phyloP scores from a whole-genome alignment of 2,797 vertebrate genomes.

The Danio albolineatus region DNA sequence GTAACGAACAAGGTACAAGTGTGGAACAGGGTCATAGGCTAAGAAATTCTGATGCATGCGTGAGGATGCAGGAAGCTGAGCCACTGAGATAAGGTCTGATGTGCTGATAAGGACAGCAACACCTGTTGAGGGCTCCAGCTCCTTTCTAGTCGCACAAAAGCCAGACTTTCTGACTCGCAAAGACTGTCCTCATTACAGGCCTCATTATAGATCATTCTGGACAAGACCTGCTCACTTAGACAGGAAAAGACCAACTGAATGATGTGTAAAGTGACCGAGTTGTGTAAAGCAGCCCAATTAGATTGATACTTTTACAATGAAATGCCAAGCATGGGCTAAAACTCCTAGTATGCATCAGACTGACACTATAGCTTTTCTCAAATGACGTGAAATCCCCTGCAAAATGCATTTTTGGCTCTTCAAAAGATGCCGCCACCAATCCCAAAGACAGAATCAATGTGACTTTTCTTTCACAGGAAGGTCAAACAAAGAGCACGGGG shows the following conservation, averaged over 20 bases:
- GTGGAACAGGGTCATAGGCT: slow-evolving; percentile 73
- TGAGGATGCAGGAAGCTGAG: slow-evolving; percentile 81
- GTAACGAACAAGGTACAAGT: slow-evolving; percentile 13
- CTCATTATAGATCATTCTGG: not conserved
- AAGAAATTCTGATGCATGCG: slow-evolving; percentile 77
- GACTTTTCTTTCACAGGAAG: slow-evolving; percentile 62
- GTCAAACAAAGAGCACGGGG: slow-evolving; percentile 59
- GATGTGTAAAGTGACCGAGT: not conserved
- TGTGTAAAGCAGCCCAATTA: not conserved
- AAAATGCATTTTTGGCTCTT: slow-evolving; percentile 55
- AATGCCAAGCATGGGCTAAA: slow-evolving; percentile 61
- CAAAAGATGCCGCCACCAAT: slow-evolving; percentile 48
- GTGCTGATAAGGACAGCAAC: slow-evolving; percentile 78
- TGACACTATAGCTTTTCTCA: not conserved
- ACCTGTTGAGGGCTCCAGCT: slow-evolving; percentile 77
- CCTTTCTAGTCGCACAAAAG: slow-evolving; percentile 6
- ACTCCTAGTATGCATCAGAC: slow-evolving; percentile 48
- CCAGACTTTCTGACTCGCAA: not conserved
- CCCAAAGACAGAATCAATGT: slow-evolving; percentile 59
- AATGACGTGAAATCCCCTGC: slow-evolving; percentile 15
- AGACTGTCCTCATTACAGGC: not conserved
- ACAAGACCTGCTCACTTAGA: not conserved
- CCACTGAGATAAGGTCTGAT: slow-evolving; percentile 77
- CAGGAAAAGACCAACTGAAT: not conserved
- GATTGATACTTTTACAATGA: not conserved